Percentiles rank a stretch among this genome's conserved stretches.
These are phyloP conservation scores for Erpetoichthys calabaricus DNA, from an alignment of 2,797 vertebrate species.

Conservation along the genomic window DNA sequence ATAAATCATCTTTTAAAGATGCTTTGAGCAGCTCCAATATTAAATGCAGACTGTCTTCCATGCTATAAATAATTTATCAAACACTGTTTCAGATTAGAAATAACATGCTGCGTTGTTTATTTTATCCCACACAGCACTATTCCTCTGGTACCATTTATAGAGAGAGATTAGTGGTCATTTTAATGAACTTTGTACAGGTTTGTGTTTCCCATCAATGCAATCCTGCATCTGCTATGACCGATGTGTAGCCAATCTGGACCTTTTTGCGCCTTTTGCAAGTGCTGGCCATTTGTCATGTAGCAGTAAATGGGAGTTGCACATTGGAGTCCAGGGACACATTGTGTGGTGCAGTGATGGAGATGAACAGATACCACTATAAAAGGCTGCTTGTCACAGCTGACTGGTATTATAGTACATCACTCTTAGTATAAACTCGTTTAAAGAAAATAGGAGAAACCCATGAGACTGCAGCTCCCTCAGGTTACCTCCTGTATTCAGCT, in stretches of 20 bases:
- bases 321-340: constrained; percentile 71
- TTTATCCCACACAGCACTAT: constrained; percentile 67
- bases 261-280: constrained; percentile 45
- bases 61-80: constrained; percentile 99
- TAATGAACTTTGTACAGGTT: constrained; percentile 69
- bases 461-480: constrained; percentile 47
- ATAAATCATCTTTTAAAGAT: constrained; percentile 99
- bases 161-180: constrained; percentile 62
- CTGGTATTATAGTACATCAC: constrained; percentile 40
- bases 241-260: constrained; percentile 51
- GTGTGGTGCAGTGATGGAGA: constrained; percentile 41
- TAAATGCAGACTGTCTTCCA: constrained; percentile 88
- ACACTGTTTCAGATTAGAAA: constrained; percentile 53
- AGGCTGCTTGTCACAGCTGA: constrained; percentile 44
- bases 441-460: constrained; percentile 34
- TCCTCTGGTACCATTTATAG: constrained; percentile 75
- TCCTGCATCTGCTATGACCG: constrained; percentile 75
- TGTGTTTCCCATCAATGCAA: constrained; percentile 58
- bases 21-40: constrained; percentile 80
- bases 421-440: constrained; percentile 56
- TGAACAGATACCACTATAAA: constrained; percentile 54
- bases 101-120: constrained; percentile 73
- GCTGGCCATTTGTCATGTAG: constrained; percentile 74
- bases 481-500: constrained; percentile 51
- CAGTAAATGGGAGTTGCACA: constrained; percentile 77